phyloP scores from a whole-genome alignment of 2,113 vertebrate genomes.

The Nymphicus hollandicus region DNA sequence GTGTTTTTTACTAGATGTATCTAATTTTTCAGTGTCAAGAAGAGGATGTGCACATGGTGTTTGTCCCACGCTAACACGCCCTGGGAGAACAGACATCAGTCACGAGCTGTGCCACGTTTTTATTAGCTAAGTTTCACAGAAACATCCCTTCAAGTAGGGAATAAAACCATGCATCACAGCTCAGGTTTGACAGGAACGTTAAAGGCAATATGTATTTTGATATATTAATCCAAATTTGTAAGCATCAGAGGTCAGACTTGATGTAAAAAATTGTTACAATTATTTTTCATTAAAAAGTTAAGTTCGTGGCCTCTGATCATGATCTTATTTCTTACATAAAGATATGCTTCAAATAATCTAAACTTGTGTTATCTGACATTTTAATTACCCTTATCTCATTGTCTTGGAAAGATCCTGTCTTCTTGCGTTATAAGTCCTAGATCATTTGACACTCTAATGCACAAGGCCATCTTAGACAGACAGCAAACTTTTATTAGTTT shows the following conservation, averaged over 20 bases:
- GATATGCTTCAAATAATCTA: conserved; percentile 14
- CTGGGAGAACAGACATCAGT: conserved; percentile 22
- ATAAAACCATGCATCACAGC: conserved; percentile 16
- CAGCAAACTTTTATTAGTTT: conserved; percentile 33
- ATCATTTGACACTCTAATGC: not conserved
- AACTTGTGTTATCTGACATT: conserved; percentile 39
- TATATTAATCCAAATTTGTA: not conserved
- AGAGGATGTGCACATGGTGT: not conserved
- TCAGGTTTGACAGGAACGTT: conserved; percentile 41
- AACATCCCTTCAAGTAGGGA: not conserved
- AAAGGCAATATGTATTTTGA: conserved; percentile 6
- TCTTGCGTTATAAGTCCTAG: not conserved
- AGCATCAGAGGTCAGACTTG: not conserved
- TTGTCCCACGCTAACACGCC: not conserved
- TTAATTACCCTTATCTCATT: conserved; percentile 39
- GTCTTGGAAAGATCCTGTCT: conserved; percentile 25
- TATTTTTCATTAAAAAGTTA: not conserved
- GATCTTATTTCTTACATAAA: not conserved
- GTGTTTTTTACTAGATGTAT: not conserved
- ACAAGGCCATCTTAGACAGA: conserved; percentile 5
- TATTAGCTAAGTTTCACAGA: conserved; percentile 20
- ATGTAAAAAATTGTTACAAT: not conserved
- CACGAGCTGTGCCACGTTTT: not conserved
- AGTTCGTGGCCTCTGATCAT: not conserved
- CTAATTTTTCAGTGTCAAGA: conserved; percentile 30